phyloP scores from a whole-genome alignment of 2,113 vertebrate species.

The Phaetusa simplex region DNA sequence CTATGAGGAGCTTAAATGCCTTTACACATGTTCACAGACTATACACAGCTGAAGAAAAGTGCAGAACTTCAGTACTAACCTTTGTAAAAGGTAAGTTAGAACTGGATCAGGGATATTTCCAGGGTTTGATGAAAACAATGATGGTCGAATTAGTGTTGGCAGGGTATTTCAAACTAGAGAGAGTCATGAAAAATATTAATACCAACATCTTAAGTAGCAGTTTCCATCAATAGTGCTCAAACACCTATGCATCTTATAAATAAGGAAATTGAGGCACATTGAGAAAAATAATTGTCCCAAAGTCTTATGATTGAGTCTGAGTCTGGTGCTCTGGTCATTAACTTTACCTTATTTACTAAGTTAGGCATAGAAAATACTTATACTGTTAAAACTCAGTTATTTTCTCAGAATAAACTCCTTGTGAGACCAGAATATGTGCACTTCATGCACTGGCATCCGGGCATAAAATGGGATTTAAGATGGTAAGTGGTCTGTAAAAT shows the following conservation, averaged over 20 bases:
- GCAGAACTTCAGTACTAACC: background rate
- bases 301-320: background rate
- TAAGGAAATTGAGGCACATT: background rate
- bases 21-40: background rate
- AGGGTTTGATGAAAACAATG: background rate
- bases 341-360: background rate
- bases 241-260: background rate
- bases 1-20: background rate
- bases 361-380: background rate
- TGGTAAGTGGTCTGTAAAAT: background rate
- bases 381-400: background rate
- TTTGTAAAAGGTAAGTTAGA: background rate
- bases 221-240: background rate
- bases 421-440: background rate
- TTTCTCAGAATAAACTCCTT: background rate
- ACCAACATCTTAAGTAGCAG: background rate
- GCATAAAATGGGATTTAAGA: background rate
- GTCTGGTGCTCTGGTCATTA: background rate
- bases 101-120: background rate
- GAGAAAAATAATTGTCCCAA: background rate
- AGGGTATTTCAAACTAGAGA: background rate
- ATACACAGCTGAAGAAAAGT: background rate
- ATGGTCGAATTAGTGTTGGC: background rate
- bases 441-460: background rate
- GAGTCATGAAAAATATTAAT: background rate